Evolutionary conservation across 1,140 invertebrate species (phyloP).

Genomic region (Caenorhabditis briggsae): DNA sequence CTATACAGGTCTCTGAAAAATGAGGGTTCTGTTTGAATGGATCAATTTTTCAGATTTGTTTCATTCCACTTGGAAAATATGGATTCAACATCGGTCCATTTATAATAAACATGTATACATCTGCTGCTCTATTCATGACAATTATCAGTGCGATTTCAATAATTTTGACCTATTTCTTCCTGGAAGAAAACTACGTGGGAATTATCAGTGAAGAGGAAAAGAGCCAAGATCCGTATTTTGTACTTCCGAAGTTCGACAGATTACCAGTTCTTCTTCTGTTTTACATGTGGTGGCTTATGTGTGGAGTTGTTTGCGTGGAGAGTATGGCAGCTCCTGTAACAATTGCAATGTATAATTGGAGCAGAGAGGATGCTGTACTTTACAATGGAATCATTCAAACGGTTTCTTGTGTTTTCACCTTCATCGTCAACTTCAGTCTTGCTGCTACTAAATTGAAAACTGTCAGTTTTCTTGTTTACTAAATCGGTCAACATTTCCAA

Average conservation of each 20-base stretch:
- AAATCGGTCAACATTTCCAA: not conserved
- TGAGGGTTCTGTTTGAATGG: not conserved
- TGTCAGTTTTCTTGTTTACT: not conserved
- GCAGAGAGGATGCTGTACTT: conserved; percentile 60
- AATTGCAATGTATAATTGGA: conserved; percentile 66
- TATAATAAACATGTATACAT: conserved; percentile 56
- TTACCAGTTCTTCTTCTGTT: conserved; percentile 45
- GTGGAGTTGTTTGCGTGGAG: conserved; percentile 47
- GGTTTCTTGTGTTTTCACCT: conserved; percentile 51
- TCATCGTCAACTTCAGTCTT: conserved; percentile 55
- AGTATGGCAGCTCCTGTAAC: conserved; percentile 63
- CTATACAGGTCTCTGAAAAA: not conserved
- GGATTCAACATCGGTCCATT: conserved; percentile 51
- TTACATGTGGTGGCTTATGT: conserved; percentile 53
- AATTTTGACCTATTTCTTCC: conserved; percentile 35
- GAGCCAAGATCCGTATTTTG: conserved; percentile 43
- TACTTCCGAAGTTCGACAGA: conserved; percentile 44
- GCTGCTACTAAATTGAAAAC: conserved; percentile 55
- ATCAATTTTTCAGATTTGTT: conserved; percentile 50
- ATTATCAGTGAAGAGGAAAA: conserved; percentile 38
- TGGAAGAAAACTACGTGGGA: conserved; percentile 48
- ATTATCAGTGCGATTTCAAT: conserved; percentile 20
- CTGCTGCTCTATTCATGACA: conserved; percentile 51
- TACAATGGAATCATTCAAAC: conserved; percentile 65
- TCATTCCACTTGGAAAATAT: conserved; percentile 49